These are phyloP conservation scores for Drosophila ezoana DNA, from an alignment of 2,888 invertebrate genomes.

Conservation along the genomic window DNA sequence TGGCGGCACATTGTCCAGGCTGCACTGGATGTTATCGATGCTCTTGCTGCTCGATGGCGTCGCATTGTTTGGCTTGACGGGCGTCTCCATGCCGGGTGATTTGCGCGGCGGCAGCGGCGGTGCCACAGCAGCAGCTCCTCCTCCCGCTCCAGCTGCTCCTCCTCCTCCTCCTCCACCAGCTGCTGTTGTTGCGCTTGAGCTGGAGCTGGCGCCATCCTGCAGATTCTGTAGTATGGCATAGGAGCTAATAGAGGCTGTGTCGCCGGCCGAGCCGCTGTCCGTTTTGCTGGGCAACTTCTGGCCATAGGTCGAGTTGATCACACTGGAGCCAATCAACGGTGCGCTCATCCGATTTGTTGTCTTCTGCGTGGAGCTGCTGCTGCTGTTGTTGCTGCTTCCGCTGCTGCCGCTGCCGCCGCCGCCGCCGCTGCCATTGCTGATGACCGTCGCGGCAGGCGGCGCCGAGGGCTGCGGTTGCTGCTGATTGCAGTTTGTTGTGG, in stretches of 20 bases:
- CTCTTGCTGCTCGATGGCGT: conserved; percentile 68
- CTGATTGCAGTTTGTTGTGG: conserved; percentile 3
- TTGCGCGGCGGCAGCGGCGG: conserved; percentile 87
- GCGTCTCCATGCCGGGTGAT: conserved; percentile 84
- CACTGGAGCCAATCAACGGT: conserved; percentile 80
- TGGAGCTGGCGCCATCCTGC: conserved; percentile 57
- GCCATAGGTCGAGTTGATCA: conserved; percentile 68
- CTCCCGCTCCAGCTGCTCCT: conserved; percentile 18
- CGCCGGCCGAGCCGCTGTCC: conserved; percentile 67
- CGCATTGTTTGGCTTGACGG: conserved; percentile 53
- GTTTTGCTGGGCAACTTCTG: conserved; percentile 68
- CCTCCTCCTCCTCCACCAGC: conserved; percentile 20
- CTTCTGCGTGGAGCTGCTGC: conserved; percentile 70
- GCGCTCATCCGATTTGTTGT: conserved; percentile 85
- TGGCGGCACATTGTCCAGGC: conserved; percentile 79
- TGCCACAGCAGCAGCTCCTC: conserved; percentile 75
- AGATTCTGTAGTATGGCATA: conserved; percentile 83
- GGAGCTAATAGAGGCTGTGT: conserved; percentile 76
- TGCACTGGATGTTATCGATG: conserved; percentile 82
- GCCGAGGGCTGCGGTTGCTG: conserved; percentile 76
- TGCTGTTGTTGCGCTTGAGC: conserved; percentile 23
- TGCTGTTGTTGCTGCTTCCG: conserved; percentile 35
- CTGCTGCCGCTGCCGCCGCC: conserved; percentile 24
- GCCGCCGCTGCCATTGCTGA: conserved; percentile 63
- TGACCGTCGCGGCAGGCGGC: conserved; percentile 75